Percentiles rank a stretch among this genome's conserved stretches.
These are phyloP conservation scores for Zosterops hypoxanthus DNA, from an alignment of 2,113 vertebrate species.

Conservation along the genomic window DNA sequence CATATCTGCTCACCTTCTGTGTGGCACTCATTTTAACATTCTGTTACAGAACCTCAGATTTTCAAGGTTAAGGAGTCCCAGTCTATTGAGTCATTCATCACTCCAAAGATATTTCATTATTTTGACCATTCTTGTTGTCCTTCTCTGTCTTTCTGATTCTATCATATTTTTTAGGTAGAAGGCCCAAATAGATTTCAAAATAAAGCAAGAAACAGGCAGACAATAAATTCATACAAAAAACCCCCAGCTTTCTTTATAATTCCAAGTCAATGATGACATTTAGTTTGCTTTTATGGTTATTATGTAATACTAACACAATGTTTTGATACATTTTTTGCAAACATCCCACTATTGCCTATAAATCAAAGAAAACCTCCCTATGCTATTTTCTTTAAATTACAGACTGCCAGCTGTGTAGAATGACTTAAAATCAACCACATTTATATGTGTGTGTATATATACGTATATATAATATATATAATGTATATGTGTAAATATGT, in stretches of 20 bases:
- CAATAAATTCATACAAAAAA: not conserved
- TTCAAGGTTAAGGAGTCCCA: slow-evolving; percentile 18
- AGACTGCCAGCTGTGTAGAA: not conserved
- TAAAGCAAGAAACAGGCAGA: not conserved
- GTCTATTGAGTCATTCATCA: slow-evolving; percentile 28
- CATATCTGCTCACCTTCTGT: not conserved
- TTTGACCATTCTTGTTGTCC: not conserved
- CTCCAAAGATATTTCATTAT: not conserved
- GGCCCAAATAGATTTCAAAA: not conserved
- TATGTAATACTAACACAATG: not conserved
- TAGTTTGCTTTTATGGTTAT: not conserved
- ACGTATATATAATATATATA: not conserved
- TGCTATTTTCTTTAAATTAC: not conserved
- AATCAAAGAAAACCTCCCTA: accelerated
- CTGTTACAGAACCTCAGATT: not conserved
- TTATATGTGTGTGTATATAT: too few species aligned
- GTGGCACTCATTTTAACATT: not conserved
- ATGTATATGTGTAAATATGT: too few species aligned
- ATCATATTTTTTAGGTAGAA: not conserved
- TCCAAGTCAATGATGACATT: not conserved
- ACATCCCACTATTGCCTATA: not conserved
- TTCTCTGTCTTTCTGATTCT: not conserved
- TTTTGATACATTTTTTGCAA: not conserved
- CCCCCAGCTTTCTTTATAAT: not conserved
- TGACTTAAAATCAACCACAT: not conserved